Base-by-base conservation (phyloP, 2,797 vertebrate species). In the Protonibea diacanthus region DNA sequence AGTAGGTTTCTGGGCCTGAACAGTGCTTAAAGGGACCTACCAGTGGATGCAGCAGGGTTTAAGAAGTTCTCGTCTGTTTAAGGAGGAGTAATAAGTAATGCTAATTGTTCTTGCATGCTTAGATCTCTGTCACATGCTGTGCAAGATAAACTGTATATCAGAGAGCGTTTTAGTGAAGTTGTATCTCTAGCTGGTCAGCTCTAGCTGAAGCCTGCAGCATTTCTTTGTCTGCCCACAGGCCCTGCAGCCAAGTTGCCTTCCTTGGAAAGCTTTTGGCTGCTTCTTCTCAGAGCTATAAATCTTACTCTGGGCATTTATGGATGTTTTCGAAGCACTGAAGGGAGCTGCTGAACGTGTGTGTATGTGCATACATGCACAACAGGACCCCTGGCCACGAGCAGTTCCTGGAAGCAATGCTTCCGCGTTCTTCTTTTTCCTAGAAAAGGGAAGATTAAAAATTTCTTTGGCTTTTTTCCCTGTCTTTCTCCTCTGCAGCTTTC, bases 341-440 rank as follows among this genome's bases (percentile, higher is more conserved):
- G 83, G 85, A 88, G 82, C 75, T 88, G 80, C 6, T 71, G 57
- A 79, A 64, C 69, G 80, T 66, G 76, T 83, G 86, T 76, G 73
- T 84, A 51, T 70, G 80, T 74, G 80, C 68, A 57, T 62, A 76
- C 75, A 64, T 76, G 82, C 83, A 82, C 90, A 88, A 66, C 78
- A 83, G 88, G 93, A 94, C 93, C 94, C 94, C 95, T 97, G 96
- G 96, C 96, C 95, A 88, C 83, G 67, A 91, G 90, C 87, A 93
- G 91, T 98, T 99, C 97, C 95, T 97, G 96, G 97, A 97, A 98
- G 95, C 94, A 94, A 82, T 81, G 94, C 95, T 93, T 94, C 95
- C 92, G 90, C 93, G 96, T 97, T 96, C 96, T 94, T 95, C 94
- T 93, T 95, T 96, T 99, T 98, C 97, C 96, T 95, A 96, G 97